A percentile compares a stretch with the other conserved stretches of the same genome.
Conservation (phyloP, 2,888 invertebrate species). For the Petrolisthes manimaculis region DNA sequence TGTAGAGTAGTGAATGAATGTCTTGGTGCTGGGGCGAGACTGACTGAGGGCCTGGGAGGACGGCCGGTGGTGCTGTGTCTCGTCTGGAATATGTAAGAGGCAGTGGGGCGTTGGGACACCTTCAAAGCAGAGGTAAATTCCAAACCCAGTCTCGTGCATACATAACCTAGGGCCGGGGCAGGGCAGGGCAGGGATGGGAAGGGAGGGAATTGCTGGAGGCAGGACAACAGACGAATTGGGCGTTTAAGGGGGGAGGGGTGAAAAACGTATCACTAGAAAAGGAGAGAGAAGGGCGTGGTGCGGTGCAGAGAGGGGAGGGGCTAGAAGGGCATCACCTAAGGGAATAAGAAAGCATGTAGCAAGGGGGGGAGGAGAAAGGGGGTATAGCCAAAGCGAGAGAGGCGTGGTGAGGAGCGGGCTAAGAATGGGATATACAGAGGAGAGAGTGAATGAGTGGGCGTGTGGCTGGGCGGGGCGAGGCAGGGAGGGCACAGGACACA, state of each 20-base stretch:
- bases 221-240: not conserved
- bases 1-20: not conserved
- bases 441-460: not conserved
- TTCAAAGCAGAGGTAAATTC: constrained; percentile 38
- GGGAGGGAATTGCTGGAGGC: not conserved
- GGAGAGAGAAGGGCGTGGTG: not conserved
- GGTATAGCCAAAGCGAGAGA: too few relatives aligned
- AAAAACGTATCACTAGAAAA: not conserved
- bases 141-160: constrained; percentile 24
- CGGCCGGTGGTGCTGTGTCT: not conserved
- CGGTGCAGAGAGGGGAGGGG: not conserved
- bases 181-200: not conserved
- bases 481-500: not conserved
- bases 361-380: not conserved
- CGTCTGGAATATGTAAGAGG: constrained; percentile 22
- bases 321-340: not conserved
- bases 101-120: constrained; percentile 16
- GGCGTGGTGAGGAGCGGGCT: too few relatives aligned
- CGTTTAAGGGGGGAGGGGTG: not conserved
- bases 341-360: not conserved
- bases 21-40: not conserved
- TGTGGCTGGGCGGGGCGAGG: not conserved
- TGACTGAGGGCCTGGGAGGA: not conserved
- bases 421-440: not conserved
- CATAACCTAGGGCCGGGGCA: constrained; percentile 2